Base-by-base conservation (phyloP, 1,140 invertebrate genomes). In the Phortica variegata region DNA sequence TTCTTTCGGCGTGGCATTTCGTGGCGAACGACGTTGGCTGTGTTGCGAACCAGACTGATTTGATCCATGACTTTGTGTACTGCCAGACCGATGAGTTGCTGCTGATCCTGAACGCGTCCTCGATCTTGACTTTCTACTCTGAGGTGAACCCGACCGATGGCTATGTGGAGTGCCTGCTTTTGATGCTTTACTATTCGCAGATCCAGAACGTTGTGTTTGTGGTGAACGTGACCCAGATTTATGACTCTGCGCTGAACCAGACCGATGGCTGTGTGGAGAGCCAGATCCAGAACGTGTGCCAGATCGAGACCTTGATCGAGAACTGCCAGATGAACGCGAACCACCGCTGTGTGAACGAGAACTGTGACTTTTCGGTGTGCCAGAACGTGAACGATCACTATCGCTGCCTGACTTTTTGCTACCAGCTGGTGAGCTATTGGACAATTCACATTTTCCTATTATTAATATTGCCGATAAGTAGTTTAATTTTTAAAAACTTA, bases 401-500 rank as follows among this genome's bases (percentile, higher is more conserved):
- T 54, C 62, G 38, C 56, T 68, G 7, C 47, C 59, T 7, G 61
- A 66, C 10, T 43, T 36, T 9, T 52, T 55, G 2, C 37, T 51
- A 71, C 78, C 31, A 58, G 65, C 45, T 6, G 57, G 54, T 17
- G 78, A 79, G 8, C 73, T 76, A 47, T 0, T 29, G 6, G 12
- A 29, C 12, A 29, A 29, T 29, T 29, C 12, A 29, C 6, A 29
- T 29, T 6, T 7, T 29, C 12, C 6, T 29, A 12, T 29, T 7
- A 29, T 29, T 6, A 7, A 29, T 12, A 29, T 12, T 6, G 6
- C 12, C 12, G 12, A n/a, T 16, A 49, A 69, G 76, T 21, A 56
- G 71, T 50, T 77, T 73, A 10, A 66, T 71, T 16, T 68, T 70
- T 7, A 57, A 61, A 49, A 74, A 71, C 42, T 12, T 49, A 62